Base-by-base conservation (phyloP, 1,140 invertebrate genomes). In the Thereuonema tuberculata region DNA sequence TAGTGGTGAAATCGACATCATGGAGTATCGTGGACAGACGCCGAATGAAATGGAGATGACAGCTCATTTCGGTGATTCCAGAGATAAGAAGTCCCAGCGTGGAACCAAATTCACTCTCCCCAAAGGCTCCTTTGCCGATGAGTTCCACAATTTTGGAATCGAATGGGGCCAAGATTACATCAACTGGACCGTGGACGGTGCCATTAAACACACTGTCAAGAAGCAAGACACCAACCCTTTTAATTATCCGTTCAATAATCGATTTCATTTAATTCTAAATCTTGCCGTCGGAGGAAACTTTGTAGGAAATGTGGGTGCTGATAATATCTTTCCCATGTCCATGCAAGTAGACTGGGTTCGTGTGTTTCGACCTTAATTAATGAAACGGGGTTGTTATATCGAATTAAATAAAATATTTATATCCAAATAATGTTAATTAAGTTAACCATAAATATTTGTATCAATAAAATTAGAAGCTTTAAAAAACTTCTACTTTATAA, bases 91-190 rank as follows among this genome's bases (percentile, higher is more conserved):
- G 29, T 14, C 17, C 2, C 21, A 56, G 17, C 26, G n/a, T 3
- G 5, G 17, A 20, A 24, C 48, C 2, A 28, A 2, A 15, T 5
- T 9, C 31, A 54, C 17, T n/a, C 9, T 37, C 2, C 12, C 2
- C n/a, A 1, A 2, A 27, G 9, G 21, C 3, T 29, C 27, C 24
- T 54, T 56, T 52, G 53, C 25, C 27, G 66, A 69, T 31, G 62
- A 59, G 28, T 72, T 70, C 46, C 70, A 73, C 53, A 68, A 60
- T 21, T 73, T 67, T 60, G 64, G 26, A n/a, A 48, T 73, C 1
- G 65, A 70, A 50, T 73, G 71, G 71, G 63, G 67, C 52, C 62
- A 68, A 53, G 61, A 65, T 31, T 58, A 64, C 25, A 69, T 72
- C 43, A 66, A 54, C 65, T 73, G 54, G 54, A 52, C 1, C 25